phyloP scores from a whole-genome alignment of 2,888 invertebrate species.

The Leptinotarsa tumamoca region DNA sequence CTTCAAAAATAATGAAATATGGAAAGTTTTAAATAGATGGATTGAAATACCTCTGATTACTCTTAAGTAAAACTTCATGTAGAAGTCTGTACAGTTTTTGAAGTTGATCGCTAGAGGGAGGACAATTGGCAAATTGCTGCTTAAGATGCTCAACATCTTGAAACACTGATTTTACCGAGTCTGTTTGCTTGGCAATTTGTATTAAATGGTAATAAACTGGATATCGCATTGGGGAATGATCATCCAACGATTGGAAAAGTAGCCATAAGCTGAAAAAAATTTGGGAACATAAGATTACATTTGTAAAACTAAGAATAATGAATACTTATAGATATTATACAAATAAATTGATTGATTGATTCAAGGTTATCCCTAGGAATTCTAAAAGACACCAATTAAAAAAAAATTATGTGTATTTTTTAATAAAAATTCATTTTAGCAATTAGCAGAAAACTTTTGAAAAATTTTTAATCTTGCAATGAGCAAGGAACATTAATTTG shows the following conservation, averaged over 20 bases:
- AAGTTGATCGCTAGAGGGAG: conserved; percentile 89
- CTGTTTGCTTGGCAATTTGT: conserved; percentile 88
- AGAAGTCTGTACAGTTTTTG: conserved; percentile 90
- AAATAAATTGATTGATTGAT: no score
- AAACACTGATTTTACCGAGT: conserved; percentile 87
- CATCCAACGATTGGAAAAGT: conserved; percentile 90
- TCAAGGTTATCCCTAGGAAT: no score
- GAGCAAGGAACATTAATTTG: no score
- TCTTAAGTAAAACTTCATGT: conserved; percentile 88
- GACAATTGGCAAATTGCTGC: conserved; percentile 82
- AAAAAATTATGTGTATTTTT: no score
- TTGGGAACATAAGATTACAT: no score
- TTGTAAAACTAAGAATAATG: no score
- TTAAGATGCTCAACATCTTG: conserved; percentile 86
- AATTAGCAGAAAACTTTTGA: no score
- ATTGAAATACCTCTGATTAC: conserved; percentile 79
- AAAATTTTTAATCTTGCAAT: no score
- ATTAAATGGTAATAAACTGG: conserved; percentile 94
- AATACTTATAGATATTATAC: no score
- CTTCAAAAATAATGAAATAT: conserved; percentile 41
- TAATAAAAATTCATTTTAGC: no score
- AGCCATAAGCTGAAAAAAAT: conserved; percentile 81
- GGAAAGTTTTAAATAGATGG: background rate
- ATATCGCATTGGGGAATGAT: conserved; percentile 86
- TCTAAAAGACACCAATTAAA: no score